Conservation (phyloP, 1,140 invertebrate species). For the Zaprionus vittiger region DNA sequence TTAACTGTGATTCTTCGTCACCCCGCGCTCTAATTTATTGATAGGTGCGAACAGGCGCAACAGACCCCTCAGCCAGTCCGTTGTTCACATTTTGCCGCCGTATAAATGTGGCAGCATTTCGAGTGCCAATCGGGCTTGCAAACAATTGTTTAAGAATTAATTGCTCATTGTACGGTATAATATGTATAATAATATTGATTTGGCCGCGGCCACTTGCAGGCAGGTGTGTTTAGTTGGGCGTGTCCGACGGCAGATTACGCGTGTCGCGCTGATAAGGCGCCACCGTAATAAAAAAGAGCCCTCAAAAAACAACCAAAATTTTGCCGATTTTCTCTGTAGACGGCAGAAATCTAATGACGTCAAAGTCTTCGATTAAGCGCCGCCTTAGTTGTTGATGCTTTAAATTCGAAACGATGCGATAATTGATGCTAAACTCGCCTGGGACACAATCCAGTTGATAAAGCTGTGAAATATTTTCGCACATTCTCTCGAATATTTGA, state of each 20-base stretch:
- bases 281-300: not conserved
- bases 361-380: conserved; percentile 23
- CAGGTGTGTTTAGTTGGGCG: conserved; percentile 35
- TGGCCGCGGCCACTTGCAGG: conserved; percentile 16
- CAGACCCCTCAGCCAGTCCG: not conserved
- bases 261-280: conserved; percentile 18
- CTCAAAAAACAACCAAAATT: not conserved
- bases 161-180: conserved; percentile 31
- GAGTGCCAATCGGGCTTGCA: conserved; percentile 48
- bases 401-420: conserved; percentile 13
- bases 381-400: not conserved
- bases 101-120: conserved; percentile 70
- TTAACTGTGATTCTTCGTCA: conserved; percentile 33
- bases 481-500: conserved; percentile 41
- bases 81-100: conserved; percentile 59
- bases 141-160: conserved; percentile 69
- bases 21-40: conserved; percentile 69
- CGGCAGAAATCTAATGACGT: conserved; percentile 30
- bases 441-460: conserved; percentile 43
- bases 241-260: conserved; percentile 17
- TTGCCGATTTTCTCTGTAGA: not conserved
- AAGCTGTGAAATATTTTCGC: conserved; percentile 67
- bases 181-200: conserved; percentile 43
- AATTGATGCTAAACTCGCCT: conserved; percentile 60
- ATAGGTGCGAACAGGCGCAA: conserved; percentile 50